A percentile compares a stretch with the other conserved stretches of the same genome.
Evolutionary conservation across 1,140 invertebrate genomes (phyloP).

Genomic region (Ostrea denselamellosa): DNA sequence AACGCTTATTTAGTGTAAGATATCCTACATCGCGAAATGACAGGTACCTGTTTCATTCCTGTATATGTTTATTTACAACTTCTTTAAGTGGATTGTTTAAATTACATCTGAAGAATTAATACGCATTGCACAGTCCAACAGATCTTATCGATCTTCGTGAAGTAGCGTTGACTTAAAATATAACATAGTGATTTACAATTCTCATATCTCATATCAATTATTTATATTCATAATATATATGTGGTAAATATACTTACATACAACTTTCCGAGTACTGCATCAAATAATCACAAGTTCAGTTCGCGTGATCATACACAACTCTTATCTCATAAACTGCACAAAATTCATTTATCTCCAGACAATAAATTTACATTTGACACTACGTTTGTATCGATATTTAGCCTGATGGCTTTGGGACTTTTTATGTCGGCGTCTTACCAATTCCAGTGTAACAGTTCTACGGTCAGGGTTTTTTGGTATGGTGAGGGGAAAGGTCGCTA

Average conservation of each 20-base stretch:
- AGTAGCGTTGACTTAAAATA: neutral
- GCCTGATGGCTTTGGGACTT: neutral
- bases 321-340: conserved; percentile 22
- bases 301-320: neutral
- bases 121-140: too few relatives aligned
- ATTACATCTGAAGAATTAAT: too few relatives aligned
- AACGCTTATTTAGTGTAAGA: neutral
- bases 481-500: conserved; percentile 11
- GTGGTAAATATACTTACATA: conserved; percentile 6
- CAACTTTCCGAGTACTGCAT: neutral
- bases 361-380: conserved; percentile 28
- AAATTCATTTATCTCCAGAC: conserved; percentile 37
- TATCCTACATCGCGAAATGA: neutral
- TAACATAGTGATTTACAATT: neutral
- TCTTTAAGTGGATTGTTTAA: neutral
- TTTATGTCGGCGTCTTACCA: neutral
- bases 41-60: neutral
- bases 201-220: neutral
- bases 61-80: neutral
- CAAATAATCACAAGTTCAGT: neutral
- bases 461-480: neutral
- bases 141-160: neutral
- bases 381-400: neutral
- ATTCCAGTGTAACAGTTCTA: neutral
- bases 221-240: neutral